Evolutionary conservation across 2,888 invertebrate species (phyloP).

Genomic region (Galerucella calmariensis): DNA sequence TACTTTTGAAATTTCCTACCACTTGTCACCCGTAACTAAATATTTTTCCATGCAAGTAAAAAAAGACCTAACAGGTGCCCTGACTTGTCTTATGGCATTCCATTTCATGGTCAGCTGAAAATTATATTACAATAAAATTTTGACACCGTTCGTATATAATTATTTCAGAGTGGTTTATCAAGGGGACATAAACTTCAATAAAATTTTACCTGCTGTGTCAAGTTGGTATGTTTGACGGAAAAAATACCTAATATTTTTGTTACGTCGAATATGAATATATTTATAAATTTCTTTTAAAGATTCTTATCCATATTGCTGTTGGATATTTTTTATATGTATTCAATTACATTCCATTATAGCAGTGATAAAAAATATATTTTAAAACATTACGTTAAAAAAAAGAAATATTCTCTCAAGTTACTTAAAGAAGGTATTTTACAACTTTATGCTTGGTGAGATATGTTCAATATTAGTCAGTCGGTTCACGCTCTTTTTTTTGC

Average conservation of each 20-base stretch:
- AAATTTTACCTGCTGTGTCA: slow-evolving; percentile 28
- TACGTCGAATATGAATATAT: slow-evolving; percentile 1
- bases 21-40: not conserved
- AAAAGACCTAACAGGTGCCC: slow-evolving; percentile 36
- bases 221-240: slow-evolving; percentile 6
- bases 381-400: not conserved
- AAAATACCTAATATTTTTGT: slow-evolving; percentile 8
- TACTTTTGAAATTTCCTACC: not conserved
- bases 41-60: slow-evolving; percentile 5
- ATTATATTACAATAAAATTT: slow-evolving; percentile 44
- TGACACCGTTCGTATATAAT: slow-evolving; percentile 37
- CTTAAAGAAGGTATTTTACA: too few species aligned
- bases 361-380: not conserved
- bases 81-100: slow-evolving; percentile 34
- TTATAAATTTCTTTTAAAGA: not conserved
- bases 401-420: not conserved
- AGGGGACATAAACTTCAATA: slow-evolving; percentile 23
- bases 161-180: slow-evolving; percentile 21
- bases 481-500: too few species aligned
- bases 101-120: slow-evolving; percentile 33
- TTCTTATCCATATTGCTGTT: not conserved
- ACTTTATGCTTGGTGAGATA: too few species aligned
- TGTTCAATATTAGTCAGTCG: too few species aligned
- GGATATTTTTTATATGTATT: not conserved
- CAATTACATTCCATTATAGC: not conserved